phyloP scores from a whole-genome alignment of 2,888 invertebrate genomes.

The Mayetiola destructor region DNA sequence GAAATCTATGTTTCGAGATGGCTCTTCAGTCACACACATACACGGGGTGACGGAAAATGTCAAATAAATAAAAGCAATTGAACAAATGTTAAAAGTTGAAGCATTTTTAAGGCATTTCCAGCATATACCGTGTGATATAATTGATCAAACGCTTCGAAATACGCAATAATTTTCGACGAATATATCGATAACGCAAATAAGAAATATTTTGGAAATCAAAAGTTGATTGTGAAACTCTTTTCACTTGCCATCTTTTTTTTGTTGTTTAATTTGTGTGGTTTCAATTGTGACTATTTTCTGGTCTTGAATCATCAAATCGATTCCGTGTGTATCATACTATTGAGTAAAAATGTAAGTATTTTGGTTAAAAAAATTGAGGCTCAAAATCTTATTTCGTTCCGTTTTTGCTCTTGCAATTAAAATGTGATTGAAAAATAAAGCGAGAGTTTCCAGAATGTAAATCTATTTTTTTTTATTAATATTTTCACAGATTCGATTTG shows the following conservation, averaged over 20 bases:
- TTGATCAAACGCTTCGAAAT: background rate
- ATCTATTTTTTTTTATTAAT: background rate
- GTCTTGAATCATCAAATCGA: background rate
- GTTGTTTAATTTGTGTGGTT: background rate
- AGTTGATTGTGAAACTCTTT: background rate
- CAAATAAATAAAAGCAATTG: background rate
- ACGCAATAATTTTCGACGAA: background rate
- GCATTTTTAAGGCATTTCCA: background rate
- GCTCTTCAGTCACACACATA: background rate
- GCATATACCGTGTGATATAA: background rate
- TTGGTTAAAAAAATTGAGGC: background rate
- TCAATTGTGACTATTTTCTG: background rate
- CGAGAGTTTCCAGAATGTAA: background rate
- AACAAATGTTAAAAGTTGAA: background rate
- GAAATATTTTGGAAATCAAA: background rate
- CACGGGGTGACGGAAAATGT: background rate
- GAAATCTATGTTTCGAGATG: background rate
- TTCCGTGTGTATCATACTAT: background rate
- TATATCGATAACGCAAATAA: background rate
- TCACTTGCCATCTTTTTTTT: background rate
- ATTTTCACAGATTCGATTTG: background rate
- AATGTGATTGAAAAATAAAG: background rate
- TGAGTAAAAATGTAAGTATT: background rate
- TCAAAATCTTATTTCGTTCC: background rate
- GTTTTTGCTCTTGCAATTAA: background rate